Percentiles rank a stretch among this genome's conserved stretches.
These are phyloP conservation scores for Coracopsis vasa DNA, from an alignment of 2,113 vertebrate species.

Conservation along the genomic window DNA sequence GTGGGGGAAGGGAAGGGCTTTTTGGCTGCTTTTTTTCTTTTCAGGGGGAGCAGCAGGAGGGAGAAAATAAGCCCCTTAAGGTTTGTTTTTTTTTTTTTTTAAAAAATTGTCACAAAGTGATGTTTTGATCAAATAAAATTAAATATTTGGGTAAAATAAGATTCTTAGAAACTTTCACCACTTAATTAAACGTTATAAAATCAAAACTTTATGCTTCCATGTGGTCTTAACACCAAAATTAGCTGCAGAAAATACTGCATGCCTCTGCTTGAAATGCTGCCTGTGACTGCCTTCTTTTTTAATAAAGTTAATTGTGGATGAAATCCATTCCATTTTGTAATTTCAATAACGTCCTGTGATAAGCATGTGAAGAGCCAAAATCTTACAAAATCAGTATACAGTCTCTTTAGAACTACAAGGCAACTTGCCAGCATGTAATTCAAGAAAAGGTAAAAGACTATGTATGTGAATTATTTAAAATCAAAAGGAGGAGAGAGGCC, in stretches of 20 bases:
- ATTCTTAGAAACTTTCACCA: background rate
- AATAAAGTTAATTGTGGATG: background rate
- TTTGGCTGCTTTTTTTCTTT: background rate
- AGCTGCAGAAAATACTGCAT: background rate
- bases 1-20: background rate
- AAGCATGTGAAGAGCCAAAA: background rate
- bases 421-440: background rate
- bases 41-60: rapidly evolving
- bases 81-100: rapidly evolving
- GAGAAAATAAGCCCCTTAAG: background rate
- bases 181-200: background rate
- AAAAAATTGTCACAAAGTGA: background rate
- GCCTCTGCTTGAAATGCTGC: background rate
- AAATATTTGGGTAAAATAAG: background rate
- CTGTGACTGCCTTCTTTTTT: background rate
- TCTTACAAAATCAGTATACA: background rate
- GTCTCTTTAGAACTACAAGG: background rate
- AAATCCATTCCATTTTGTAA: background rate
- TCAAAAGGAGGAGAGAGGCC: background rate
- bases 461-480: background rate
- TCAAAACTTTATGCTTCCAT: background rate
- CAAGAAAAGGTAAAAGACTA: background rate
- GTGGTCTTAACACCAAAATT: background rate
- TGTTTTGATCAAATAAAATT: background rate
- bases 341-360: background rate